Evolutionary conservation across 2,888 invertebrate species (phyloP).

Genomic region (Neocrepidodera transversa): DNA sequence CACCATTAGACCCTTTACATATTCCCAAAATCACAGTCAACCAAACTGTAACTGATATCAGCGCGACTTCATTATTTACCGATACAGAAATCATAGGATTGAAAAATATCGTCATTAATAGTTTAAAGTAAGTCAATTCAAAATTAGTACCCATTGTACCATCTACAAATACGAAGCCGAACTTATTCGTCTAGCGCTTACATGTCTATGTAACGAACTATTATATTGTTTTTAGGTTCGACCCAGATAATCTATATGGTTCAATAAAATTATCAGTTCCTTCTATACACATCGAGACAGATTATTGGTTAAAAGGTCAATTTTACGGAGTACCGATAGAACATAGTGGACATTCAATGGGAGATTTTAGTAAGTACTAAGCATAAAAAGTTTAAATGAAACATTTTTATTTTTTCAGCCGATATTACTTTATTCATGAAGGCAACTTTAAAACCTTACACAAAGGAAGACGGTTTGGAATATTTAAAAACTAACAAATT

Average conservation of each 20-base stretch:
- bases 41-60: not conserved
- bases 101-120: not conserved
- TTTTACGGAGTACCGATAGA: not conserved
- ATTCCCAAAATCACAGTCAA: not conserved
- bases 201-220: no score
- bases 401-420: not conserved
- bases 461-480: not conserved
- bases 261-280: not conserved
- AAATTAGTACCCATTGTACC: no score
- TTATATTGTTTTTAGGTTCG: not conserved
- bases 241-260: constrained; percentile 6
- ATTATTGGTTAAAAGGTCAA: not conserved
- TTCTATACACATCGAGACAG: not conserved
- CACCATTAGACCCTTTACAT: not conserved
- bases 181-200: no score
- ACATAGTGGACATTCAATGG: not conserved
- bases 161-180: no score
- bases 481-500: constrained; percentile 9
- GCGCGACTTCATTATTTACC: not conserved
- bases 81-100: not conserved
- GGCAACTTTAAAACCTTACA: not conserved
- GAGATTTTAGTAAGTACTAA: constrained; percentile 7
- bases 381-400: not conserved
- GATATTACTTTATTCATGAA: not conserved
- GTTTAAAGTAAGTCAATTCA: constrained; percentile 3